Evolutionary conservation across 2,113 vertebrate genomes (phyloP).

Genomic region (Ciconia stormi): DNA sequence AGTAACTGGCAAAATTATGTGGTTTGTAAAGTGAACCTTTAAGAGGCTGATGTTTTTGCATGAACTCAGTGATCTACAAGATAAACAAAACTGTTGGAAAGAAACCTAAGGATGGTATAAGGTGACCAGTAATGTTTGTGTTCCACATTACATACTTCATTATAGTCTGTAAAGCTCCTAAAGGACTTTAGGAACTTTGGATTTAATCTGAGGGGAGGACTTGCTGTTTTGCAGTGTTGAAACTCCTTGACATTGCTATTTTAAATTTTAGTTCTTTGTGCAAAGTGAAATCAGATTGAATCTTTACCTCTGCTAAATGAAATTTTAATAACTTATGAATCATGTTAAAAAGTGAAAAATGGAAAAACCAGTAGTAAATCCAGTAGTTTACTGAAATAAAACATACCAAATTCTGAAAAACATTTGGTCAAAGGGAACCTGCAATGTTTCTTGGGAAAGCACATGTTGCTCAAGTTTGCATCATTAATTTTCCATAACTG

Average conservation of each 20-base stretch:
- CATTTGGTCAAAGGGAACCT: neutral
- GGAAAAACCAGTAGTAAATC: neutral
- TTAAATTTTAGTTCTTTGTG: neutral
- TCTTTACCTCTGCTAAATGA: neutral
- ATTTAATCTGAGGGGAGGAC: neutral
- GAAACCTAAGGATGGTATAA: neutral
- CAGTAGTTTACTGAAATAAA: neutral
- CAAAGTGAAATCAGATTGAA: neutral
- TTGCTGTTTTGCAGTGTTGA: neutral
- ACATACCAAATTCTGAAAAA: neutral
- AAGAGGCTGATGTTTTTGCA: neutral
- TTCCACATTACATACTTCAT: neutral
- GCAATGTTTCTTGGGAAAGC: neutral
- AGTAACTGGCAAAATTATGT: neutral
- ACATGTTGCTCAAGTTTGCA: neutral
- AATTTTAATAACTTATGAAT: neutral
- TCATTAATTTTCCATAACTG: neutral
- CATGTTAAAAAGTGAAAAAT: neutral
- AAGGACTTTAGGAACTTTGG: neutral
- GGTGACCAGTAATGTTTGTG: neutral
- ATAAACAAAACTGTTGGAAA: neutral
- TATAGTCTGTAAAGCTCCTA: neutral
- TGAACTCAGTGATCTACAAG: neutral
- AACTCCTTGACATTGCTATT: neutral
- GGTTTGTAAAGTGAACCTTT: neutral